A percentile compares a stretch with the other conserved stretches of the same genome.
These are phyloP conservation scores for Lichenostomus cassidix DNA, from an alignment of 2,113 vertebrate species.

Conservation along the genomic window DNA sequence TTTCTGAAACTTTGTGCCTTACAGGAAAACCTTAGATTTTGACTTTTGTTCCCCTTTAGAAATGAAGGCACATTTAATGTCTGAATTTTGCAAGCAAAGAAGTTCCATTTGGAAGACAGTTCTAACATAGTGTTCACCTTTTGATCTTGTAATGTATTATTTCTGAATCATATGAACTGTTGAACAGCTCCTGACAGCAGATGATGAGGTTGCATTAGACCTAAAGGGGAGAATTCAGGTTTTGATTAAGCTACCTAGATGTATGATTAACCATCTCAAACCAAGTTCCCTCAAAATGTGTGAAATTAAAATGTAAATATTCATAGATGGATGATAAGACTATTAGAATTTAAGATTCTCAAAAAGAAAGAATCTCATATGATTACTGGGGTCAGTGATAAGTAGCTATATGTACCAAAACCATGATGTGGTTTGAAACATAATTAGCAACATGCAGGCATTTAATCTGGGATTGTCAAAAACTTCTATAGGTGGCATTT, in stretches of 20 bases:
- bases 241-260: neutral
- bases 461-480: neutral
- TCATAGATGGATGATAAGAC: constrained; percentile 32
- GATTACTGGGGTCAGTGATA: neutral
- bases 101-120: constrained; percentile 41
- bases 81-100: constrained; percentile 39
- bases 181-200: constrained; percentile 59
- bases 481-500: neutral
- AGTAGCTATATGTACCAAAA: neutral
- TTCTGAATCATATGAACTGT: constrained; percentile 65
- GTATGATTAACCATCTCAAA: neutral
- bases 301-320: constrained; percentile 53
- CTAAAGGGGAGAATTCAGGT: neutral
- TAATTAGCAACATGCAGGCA: neutral
- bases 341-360: constrained; percentile 4
- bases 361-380: constrained; percentile 16
- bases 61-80: constrained; percentile 28
- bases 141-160: constrained; percentile 69
- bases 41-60: constrained; percentile 43
- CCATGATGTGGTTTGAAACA: neutral
- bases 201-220: constrained; percentile 34
- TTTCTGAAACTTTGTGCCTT: constrained; percentile 18
- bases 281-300: neutral
- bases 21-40: constrained; percentile 40
- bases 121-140: constrained; percentile 48